A percentile compares a stretch with the other conserved stretches of the same genome.
phyloP scores from a whole-genome alignment of 1,140 invertebrate genomes.

The Caligus rogercresseyi region DNA sequence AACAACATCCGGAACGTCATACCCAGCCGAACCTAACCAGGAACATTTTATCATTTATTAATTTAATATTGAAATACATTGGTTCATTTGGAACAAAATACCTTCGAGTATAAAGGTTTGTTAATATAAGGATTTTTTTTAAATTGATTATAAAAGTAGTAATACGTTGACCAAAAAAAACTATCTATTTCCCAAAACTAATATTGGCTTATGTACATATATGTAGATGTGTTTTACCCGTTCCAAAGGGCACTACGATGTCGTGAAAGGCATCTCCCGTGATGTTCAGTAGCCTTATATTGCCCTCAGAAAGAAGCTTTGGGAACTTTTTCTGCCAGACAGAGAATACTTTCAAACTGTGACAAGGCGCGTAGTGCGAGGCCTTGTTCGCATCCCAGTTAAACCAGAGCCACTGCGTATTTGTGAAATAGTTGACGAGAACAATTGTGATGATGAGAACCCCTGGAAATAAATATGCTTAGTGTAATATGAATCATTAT shows the following conservation, averaged over 20 bases:
- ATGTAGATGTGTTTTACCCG: conserved; percentile 39
- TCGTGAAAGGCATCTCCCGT: conserved; percentile 53
- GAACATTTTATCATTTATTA: no score
- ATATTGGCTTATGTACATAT: no score
- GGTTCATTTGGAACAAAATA: background rate
- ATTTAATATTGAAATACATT: background rate
- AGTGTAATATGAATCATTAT: no score
- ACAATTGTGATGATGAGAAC: conserved; percentile 43
- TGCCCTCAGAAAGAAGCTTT: conserved; percentile 53
- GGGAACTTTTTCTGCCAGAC: conserved; percentile 53
- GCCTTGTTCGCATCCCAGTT: conserved; percentile 23
- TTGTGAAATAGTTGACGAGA: conserved; percentile 44
- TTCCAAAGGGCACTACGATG: conserved; percentile 58
- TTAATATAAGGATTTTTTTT: no score
- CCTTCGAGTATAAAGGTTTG: no score
- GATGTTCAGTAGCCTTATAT: conserved; percentile 48
- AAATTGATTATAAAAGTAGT: no score
- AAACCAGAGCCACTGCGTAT: conserved; percentile 30
- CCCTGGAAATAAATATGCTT: no score
- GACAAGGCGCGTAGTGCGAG: conserved; percentile 40
- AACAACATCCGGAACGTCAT: conserved; percentile 33
- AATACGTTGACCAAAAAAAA: no score
- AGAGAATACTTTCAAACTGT: conserved; percentile 43
- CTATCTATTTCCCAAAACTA: no score
- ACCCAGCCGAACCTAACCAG: conserved; percentile 33